Conservation (phyloP, 2,113 vertebrate genomes). For the Equus quagga region DNA sequence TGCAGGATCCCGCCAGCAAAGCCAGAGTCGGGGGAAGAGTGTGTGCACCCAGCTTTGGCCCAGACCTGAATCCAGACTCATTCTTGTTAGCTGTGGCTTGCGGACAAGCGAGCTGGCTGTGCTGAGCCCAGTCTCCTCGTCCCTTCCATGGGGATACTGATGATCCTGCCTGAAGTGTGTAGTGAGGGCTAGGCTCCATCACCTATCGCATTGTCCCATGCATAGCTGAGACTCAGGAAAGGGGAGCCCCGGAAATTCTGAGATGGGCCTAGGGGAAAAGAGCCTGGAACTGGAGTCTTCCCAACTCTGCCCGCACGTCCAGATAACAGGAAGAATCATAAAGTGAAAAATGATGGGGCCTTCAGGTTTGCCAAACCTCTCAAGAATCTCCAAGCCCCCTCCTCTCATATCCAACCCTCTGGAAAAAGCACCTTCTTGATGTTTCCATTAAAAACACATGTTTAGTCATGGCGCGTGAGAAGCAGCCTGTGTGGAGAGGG, state of each 20-base stretch:
- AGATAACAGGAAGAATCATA: not conserved
- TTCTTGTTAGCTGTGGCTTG: not conserved
- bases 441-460: not conserved
- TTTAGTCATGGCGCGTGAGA: not conserved
- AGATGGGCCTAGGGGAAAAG: not conserved
- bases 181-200: not conserved
- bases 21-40: fast-evolving
- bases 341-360: not conserved
- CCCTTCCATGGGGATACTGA: not conserved
- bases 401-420: not conserved
- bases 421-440: not conserved
- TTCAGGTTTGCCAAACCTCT: not conserved
- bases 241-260: not conserved
- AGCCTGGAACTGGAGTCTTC: not conserved
- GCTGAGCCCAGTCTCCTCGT: not conserved
- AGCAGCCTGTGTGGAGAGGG: not conserved
- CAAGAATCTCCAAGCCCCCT: not conserved
- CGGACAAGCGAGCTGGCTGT: not conserved
- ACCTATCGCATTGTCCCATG: not conserved
- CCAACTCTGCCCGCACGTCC: not conserved
- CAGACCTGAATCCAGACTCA: not conserved
- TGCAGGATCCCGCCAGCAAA: not conserved
- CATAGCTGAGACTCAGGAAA: not conserved
- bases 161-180: fast-evolving
- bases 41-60: too few species aligned